phyloP scores from a whole-genome alignment of 2,888 invertebrate genomes.

The Archips xylosteana region DNA sequence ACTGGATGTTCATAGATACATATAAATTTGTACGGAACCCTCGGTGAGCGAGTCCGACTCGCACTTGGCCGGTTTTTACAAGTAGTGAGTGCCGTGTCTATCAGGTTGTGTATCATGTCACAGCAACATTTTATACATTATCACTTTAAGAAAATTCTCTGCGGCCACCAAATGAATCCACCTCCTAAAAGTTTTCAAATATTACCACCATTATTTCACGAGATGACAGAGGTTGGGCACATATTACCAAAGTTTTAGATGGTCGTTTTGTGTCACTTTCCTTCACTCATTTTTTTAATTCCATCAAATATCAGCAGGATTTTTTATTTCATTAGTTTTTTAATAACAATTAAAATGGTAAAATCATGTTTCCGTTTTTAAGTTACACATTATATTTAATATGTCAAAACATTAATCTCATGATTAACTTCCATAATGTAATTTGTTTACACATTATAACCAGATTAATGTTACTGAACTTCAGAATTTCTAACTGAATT shows the following conservation, averaged over 20 bases:
- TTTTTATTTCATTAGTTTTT: not conserved
- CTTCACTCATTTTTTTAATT: constrained; percentile 71
- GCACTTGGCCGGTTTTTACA: too few relatives aligned
- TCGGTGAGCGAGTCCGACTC: too few relatives aligned
- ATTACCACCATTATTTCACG: constrained; percentile 83
- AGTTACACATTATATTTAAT: not conserved
- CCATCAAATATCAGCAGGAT: constrained; percentile 34
- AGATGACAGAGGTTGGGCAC: constrained; percentile 84
- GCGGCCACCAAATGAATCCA: constrained; percentile 72
- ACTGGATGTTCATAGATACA: too few relatives aligned
- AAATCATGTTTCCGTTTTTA: not conserved
- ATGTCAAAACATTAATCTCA: not conserved
- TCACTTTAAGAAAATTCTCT: constrained; percentile 66
- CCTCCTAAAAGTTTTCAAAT: constrained; percentile 81
- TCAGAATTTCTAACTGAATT: constrained; percentile 28
- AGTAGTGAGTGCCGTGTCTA: too few relatives aligned
- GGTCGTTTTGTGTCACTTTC: constrained; percentile 65
- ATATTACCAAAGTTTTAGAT: constrained; percentile 82
- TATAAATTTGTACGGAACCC: too few relatives aligned
- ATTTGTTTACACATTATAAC: constrained; percentile 28
- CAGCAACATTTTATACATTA: constrained; percentile 9
- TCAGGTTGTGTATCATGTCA: not conserved
- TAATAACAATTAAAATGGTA: not conserved
- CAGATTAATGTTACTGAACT: constrained; percentile 24
- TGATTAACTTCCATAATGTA: constrained; percentile 17